phyloP scores from a whole-genome alignment of 2,113 vertebrate genomes.

The Verasper variegatus region DNA sequence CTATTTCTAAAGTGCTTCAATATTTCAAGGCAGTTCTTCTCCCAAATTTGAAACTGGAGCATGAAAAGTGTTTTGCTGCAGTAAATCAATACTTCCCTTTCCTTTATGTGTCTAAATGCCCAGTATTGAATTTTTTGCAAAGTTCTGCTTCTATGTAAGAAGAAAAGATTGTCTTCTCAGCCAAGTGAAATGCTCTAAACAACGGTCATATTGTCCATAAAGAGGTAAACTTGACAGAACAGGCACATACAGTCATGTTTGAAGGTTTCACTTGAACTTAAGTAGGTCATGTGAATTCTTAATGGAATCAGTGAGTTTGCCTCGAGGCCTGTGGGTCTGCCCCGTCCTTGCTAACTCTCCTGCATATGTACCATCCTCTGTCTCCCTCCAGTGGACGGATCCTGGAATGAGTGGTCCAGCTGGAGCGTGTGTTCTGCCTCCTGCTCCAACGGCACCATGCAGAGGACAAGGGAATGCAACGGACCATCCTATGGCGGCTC shows the following conservation, averaged over 20 bases:
- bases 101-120: background rate
- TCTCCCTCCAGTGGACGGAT: slow-evolving; percentile 93
- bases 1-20: background rate
- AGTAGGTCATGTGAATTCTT: slow-evolving; percentile 45
- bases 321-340: slow-evolving; percentile 1
- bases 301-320: slow-evolving; percentile 30
- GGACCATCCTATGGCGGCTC: slow-evolving; percentile 96
- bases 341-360: slow-evolving; percentile 14
- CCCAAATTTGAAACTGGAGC: background rate
- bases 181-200: background rate
- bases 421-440: slow-evolving; percentile 92
- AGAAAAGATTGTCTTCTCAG: background rate
- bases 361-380: slow-evolving; percentile 41
- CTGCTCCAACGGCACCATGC: slow-evolving; percentile 96
- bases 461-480: slow-evolving; percentile 94
- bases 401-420: slow-evolving; percentile 97
- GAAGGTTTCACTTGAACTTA: background rate
- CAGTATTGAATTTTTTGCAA: background rate
- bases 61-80: slow-evolving; percentile 4
- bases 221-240: background rate
- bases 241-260: slow-evolving; percentile 1
- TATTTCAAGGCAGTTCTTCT: background rate
- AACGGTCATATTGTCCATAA: background rate
- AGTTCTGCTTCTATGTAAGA: background rate
- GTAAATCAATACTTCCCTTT: background rate